Evolutionary conservation across 1,140 invertebrate genomes (phyloP).

Genomic region (Limonius californicus): DNA sequence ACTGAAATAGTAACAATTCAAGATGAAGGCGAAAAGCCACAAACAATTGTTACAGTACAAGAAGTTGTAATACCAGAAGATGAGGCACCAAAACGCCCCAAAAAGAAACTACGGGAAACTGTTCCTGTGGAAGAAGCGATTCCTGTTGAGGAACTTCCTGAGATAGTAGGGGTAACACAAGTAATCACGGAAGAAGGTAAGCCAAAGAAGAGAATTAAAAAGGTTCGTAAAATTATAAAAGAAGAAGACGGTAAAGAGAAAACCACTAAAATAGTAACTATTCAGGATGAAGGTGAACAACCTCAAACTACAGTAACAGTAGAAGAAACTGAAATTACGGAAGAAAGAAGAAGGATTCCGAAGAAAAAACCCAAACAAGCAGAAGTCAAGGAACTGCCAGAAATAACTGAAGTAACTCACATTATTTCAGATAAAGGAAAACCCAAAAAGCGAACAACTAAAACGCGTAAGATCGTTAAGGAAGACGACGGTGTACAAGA

Average conservation of each 20-base stretch:
- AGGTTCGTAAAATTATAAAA: constrained; percentile 40
- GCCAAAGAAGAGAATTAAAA: too few species aligned
- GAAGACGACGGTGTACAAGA: too few species aligned
- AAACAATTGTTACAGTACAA: too few species aligned
- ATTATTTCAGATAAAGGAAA: too few species aligned
- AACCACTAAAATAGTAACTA: constrained; percentile 41
- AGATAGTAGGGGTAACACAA: constrained; percentile 42
- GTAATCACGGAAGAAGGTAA: constrained; percentile 37
- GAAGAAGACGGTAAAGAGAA: constrained; percentile 37
- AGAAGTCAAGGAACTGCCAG: constrained; percentile 38
- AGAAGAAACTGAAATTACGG: constrained; percentile 41
- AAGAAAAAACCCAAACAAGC: background rate
- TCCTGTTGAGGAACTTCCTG: too few species aligned
- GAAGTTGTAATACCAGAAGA: too few species aligned
- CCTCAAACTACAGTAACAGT: constrained; percentile 45
- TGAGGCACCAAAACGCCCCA: constrained; percentile 39
- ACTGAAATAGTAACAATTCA: too few species aligned
- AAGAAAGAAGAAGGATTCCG: constrained; percentile 12
- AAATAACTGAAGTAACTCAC: constrained; percentile 46
- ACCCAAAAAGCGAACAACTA: too few species aligned
- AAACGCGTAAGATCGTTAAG: too few species aligned
- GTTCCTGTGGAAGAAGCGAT: constrained; percentile 10
- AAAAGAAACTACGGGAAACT: constrained; percentile 34
- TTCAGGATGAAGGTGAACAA: too few species aligned
- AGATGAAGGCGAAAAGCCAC: too few species aligned